Percentiles rank a stretch among this genome's conserved stretches.
These are phyloP conservation scores for Morpho achilles DNA, from an alignment of 2,888 invertebrate genomes.

Conservation along the genomic window DNA sequence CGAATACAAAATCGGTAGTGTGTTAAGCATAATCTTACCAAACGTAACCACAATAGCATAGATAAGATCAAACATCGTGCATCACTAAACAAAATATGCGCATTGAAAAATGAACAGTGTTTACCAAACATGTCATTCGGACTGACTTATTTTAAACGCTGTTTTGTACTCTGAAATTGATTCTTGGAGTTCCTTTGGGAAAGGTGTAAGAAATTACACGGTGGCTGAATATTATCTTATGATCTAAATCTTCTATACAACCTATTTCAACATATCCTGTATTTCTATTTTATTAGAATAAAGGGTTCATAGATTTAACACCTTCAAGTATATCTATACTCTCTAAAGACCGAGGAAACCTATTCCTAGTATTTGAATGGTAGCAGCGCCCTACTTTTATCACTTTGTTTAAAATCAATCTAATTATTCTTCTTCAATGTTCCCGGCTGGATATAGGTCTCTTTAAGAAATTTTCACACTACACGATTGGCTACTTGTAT, in stretches of 20 bases:
- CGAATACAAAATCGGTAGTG: constrained; percentile 40
- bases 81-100: constrained; percentile 64
- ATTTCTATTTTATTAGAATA: no score
- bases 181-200: constrained; percentile 36
- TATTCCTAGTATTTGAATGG: no score
- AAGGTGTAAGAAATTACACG: constrained; percentile 32
- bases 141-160: constrained; percentile 45
- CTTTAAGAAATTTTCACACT: no score
- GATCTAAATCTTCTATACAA: constrained; percentile 11
- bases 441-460: no score
- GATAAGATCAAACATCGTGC: constrained; percentile 69
- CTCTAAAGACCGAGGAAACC: no score
- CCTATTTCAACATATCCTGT: neutral
- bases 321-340: no score
- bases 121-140: constrained; percentile 72
- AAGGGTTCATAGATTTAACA: no score
- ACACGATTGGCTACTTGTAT: no score
- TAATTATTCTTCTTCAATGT: no score
- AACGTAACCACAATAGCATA: constrained; percentile 51
- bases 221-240: constrained; percentile 29
- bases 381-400: no score
- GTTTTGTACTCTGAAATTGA: constrained; percentile 64
- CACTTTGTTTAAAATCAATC: no score
- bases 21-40: constrained; percentile 35
- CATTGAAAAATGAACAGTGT: constrained; percentile 52